These are phyloP conservation scores for Zeugodacus cucurbitae DNA, from an alignment of 1,140 invertebrate genomes.

Conservation along the genomic window DNA sequence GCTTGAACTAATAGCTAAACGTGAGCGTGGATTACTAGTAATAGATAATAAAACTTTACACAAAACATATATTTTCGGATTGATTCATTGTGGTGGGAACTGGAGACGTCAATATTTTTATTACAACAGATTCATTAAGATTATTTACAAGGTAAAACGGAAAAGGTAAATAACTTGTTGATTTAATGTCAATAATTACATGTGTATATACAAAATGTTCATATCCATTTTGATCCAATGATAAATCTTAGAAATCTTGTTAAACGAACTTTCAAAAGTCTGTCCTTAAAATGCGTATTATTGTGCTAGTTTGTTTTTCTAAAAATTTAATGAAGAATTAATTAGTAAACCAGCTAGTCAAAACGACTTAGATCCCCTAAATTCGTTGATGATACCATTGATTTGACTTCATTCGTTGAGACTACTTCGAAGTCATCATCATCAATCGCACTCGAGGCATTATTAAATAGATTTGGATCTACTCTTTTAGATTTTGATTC, in stretches of 20 bases:
- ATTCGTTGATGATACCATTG: not conserved
- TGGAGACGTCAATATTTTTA: too few relatives aligned
- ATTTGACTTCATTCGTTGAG: not conserved
- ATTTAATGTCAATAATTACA: too few relatives aligned
- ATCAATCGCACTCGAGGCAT: not conserved
- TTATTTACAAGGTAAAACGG: too few relatives aligned
- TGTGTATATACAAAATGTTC: too few relatives aligned
- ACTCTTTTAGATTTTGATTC: constrained; percentile 3
- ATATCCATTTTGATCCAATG: too few relatives aligned
- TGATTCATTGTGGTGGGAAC: too few relatives aligned
- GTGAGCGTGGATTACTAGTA: constrained; percentile 45
- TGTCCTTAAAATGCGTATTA: not conserved
- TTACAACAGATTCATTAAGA: too few relatives aligned
- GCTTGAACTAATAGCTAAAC: not conserved
- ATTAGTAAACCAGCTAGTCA: constrained; percentile 46
- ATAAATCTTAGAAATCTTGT: not conserved
- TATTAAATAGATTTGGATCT: not conserved
- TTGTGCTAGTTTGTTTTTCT: too few relatives aligned
- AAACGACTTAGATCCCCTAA: constrained; percentile 56
- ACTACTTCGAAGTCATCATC: constrained; percentile 58
- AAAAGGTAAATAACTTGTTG: too few relatives aligned
- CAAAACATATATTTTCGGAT: not conserved
- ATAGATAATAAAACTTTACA: not conserved
- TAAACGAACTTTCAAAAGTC: not conserved
- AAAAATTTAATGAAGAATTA: not conserved